These are phyloP conservation scores for Siniperca knerii DNA, from an alignment of 2,113 vertebrate genomes.

Conservation along the genomic window DNA sequence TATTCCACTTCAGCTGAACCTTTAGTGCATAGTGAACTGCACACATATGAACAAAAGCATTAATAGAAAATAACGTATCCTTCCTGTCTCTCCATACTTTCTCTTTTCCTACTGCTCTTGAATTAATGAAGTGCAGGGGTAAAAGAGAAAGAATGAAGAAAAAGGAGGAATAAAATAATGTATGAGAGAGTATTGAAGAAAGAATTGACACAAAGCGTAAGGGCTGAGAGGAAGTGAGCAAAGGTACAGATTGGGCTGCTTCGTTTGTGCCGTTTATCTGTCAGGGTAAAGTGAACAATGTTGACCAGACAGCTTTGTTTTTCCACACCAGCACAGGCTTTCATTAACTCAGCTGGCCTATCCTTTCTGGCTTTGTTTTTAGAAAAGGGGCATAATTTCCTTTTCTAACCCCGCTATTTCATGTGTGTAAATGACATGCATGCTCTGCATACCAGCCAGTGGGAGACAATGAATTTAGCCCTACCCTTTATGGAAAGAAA, in stretches of 20 bases:
- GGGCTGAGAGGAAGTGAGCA: neutral
- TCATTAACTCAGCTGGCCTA: neutral
- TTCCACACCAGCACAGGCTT: neutral
- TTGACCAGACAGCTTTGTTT: slow-evolving; percentile 20
- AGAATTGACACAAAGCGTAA: neutral
- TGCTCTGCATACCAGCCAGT: slow-evolving; percentile 4
- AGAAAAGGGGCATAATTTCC: neutral
- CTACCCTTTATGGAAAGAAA: slow-evolving; percentile 38
- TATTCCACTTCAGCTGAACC: slow-evolving; percentile 8
- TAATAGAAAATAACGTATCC: neutral
- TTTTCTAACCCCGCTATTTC: neutral
- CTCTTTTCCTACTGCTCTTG: neutral
- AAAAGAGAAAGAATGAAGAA: neutral
- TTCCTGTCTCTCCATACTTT: neutral
- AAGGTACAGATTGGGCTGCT: neutral
- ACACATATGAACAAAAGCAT: neutral
- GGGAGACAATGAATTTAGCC: slow-evolving; percentile 28
- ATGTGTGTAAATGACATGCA: slow-evolving; percentile 25
- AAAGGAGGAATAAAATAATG: neutral
- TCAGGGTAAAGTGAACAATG: neutral
- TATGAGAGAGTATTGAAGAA: neutral
- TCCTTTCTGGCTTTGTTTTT: neutral
- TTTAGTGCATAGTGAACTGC: neutral
- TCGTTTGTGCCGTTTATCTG: slow-evolving; percentile 13
- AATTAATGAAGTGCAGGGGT: neutral